These are phyloP conservation scores for Petrocephalus schoutedeni DNA, from an alignment of 2,797 vertebrate genomes.

Conservation along the genomic window DNA sequence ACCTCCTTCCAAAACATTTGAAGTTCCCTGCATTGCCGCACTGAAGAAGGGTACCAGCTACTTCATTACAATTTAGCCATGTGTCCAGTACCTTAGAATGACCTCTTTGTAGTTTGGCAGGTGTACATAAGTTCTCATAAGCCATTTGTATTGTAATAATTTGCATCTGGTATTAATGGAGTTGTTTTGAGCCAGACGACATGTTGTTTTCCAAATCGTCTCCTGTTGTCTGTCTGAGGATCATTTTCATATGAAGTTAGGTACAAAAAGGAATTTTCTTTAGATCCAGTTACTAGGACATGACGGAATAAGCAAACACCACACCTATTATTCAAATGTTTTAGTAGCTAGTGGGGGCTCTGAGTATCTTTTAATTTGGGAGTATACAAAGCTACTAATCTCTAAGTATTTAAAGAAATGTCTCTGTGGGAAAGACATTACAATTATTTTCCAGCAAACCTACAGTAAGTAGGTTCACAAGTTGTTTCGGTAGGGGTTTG, in stretches of 20 bases:
- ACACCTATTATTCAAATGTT: not conserved
- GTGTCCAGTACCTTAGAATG: not conserved
- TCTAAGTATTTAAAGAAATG: slow-evolving; percentile 5
- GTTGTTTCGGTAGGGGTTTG: not conserved
- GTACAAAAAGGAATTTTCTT: not conserved
- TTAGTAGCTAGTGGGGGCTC: not conserved
- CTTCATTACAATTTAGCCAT: not conserved
- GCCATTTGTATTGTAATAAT: slow-evolving; percentile 16
- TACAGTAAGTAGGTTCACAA: not conserved
- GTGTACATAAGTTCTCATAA: slow-evolving; percentile 13
- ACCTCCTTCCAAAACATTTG: not conserved
- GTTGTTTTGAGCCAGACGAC: not conserved
- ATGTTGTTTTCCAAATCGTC: not conserved
- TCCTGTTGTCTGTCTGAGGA: not conserved
- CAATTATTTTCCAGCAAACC: not conserved
- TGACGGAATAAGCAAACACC: not conserved
- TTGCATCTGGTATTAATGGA: slow-evolving; percentile 23
- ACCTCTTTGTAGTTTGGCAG: not conserved
- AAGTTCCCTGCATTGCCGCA: not conserved
- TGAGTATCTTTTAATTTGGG: not conserved
- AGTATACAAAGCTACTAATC: not conserved
- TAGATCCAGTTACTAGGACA: not conserved
- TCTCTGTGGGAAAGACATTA: not conserved
- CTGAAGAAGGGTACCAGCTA: not conserved
- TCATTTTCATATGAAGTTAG: not conserved